Evolutionary conservation across 2,113 vertebrate species (phyloP), one percentile per base, ranked within the genome.

Genomic region (Myanophis thanlyinensis): DNA sequence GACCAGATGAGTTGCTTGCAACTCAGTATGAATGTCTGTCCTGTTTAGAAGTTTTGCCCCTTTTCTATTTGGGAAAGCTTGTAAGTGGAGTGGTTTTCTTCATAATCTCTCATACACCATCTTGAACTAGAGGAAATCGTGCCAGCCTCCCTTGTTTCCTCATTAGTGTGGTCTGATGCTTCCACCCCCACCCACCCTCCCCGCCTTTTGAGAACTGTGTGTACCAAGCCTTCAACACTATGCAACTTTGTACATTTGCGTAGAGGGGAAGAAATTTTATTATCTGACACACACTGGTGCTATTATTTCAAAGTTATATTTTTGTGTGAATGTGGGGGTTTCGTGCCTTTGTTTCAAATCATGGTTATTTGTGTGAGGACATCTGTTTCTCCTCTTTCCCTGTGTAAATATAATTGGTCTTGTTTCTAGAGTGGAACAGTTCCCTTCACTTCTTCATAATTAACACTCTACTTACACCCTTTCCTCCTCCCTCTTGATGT

Each of bases 211-310:
- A 96, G 95, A 95, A 94, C 96, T 95, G 96, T 94, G 97, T 97
- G 95, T 97, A 97, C 95, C 97, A 95, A 94, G 96, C 96, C 95
- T 98, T 96, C 97, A 98, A 99, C 98, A 98, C 99, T 99, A 99
- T 99, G 99, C 99, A 99, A 99, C 98, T 98, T 98, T 97, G 98
- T 99, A 98, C 97, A 98, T 99, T 98, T 98, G 98, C 96, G 98
- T 98, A 98, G 98, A 97, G 94, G 97, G 97, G 96, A 97, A 97
- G 97, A 98, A 99, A 97, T 98, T 85, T 93, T 98, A 98, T 98
- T 98, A 98, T 98, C 98, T 99, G 99, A 99, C 98, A 98, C 97
- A 99, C 99, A 99, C 99, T 99, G 99, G 99, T 99, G 99, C 99
- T 99, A 99, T 99, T 98, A 99, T 99, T 98, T 98, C 98, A 99